These are phyloP conservation scores for Tetranychus piercei DNA, from an alignment of 2,888 invertebrate species.

Conservation along the genomic window DNA sequence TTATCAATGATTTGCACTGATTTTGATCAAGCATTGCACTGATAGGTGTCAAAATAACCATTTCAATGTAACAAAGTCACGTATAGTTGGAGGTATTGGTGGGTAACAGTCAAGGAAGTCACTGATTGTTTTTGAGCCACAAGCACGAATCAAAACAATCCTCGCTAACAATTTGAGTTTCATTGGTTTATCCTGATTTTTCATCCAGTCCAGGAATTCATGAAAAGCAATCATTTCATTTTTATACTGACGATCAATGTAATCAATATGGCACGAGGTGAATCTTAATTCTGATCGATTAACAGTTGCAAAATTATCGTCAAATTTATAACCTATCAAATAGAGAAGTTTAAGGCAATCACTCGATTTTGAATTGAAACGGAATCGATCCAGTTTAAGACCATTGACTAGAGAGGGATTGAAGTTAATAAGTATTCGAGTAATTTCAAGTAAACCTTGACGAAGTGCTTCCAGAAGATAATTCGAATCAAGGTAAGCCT, in stretches of 20 bases:
- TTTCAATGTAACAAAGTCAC: background rate
- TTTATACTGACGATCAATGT: background rate
- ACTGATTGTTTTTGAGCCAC: background rate
- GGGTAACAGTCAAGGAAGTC: background rate
- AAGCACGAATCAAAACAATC: background rate
- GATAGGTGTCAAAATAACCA: background rate
- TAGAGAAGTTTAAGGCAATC: background rate
- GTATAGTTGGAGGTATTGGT: background rate
- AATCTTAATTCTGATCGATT: background rate
- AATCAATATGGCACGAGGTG: background rate
- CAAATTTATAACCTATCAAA: background rate
- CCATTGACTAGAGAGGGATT: background rate
- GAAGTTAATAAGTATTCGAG: background rate
- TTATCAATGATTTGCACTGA: no score
- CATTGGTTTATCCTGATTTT: background rate
- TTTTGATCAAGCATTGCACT: no score
- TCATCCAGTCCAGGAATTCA: background rate
- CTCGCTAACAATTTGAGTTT: background rate
- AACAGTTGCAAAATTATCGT: background rate
- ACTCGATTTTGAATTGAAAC: background rate
- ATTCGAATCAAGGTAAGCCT: background rate
- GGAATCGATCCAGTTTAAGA: background rate
- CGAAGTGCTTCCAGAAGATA: background rate
- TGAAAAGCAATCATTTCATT: background rate
- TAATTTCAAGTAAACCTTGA: background rate